Evolutionary conservation across 2,888 invertebrate genomes (phyloP).

Genomic region (Adelphocoris suturalis): DNA sequence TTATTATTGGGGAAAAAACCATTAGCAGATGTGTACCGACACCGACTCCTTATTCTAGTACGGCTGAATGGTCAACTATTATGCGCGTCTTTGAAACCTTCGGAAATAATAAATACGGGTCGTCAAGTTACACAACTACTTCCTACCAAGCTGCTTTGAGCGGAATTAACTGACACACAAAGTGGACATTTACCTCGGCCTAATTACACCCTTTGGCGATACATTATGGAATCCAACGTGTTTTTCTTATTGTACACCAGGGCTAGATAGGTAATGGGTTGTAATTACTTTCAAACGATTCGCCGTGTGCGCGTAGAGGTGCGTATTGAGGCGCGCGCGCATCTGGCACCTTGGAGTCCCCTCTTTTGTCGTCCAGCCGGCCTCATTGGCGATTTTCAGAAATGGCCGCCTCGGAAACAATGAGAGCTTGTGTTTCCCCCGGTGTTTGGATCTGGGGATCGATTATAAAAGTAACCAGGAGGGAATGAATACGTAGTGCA

Average conservation of each 20-base stretch:
- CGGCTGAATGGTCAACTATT: neutral
- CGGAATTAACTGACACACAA: neutral
- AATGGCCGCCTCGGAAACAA: neutral
- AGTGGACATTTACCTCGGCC: neutral
- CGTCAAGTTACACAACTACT: neutral
- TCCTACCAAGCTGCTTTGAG: neutral
- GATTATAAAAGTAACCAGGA: too few relatives aligned
- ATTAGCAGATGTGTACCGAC: too few relatives aligned
- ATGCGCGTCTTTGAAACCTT: neutral
- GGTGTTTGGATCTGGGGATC: too few relatives aligned
- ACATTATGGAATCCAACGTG: slow-evolving; percentile 17
- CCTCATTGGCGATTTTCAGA: neutral
- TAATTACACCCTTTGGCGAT: neutral
- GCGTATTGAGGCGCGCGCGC: neutral
- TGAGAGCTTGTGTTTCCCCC: too few relatives aligned
- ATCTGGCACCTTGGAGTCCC: neutral
- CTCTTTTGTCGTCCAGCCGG: neutral
- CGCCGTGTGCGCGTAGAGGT: neutral
- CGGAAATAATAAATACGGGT: neutral
- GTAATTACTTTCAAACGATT: neutral
- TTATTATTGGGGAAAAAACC: too few relatives aligned
- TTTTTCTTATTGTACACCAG: slow-evolving; percentile 5
- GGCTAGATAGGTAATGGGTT: neutral
- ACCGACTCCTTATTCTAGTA: neutral
- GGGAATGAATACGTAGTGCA: too few relatives aligned